Base-by-base conservation (phyloP, 2,797 vertebrate species). In the Orestias chungarensis region DNA sequence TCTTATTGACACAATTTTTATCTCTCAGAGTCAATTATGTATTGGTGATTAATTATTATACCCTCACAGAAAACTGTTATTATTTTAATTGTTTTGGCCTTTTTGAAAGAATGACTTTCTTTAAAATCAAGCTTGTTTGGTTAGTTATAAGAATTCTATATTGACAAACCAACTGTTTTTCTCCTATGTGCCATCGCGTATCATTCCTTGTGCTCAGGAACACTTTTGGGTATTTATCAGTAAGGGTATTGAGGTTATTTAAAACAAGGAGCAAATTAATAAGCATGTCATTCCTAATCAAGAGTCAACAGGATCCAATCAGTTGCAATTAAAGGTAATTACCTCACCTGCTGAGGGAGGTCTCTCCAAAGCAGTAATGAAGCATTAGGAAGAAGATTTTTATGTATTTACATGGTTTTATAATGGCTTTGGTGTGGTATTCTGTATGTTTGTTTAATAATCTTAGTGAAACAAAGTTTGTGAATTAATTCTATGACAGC, bases 281-380 rank as follows among this genome's bases (percentile, higher is more conserved):
- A 82, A 87, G 82, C 75, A 89, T 71, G 81, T 91, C 86, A 87
- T 75, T 89, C 78, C 89, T 93, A 90, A 94, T 94, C 92, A 92
- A 88, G 82, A 92, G 86, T 92, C 90, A 91, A 91, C 89, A 86
- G 92, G 92, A 94, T 91, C 91, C 93, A 94, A 94, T 94, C 94
- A 94, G 86, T 74, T 80, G 79, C 91, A 93, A 94, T 94, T 93
- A 94, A 84, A 87, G 76, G 78, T 86, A 92, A 91, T 93, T 89
- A 85, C 75, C 82, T 84, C 54, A 82, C 87, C 91, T 90, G 79
- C 83, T 89, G 91, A 84, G 88, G 86, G 76, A 87, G 71, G 78
- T 70, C 83, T 91, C 81, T 90, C 86, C 71, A 70, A 73, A 67
- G 81, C 59, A 74, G 64, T 76, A 40, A 35, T 74, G 72, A 76